phyloP scores from a whole-genome alignment of 2,797 vertebrate genomes.

The Kryptolebias ocellatus region DNA sequence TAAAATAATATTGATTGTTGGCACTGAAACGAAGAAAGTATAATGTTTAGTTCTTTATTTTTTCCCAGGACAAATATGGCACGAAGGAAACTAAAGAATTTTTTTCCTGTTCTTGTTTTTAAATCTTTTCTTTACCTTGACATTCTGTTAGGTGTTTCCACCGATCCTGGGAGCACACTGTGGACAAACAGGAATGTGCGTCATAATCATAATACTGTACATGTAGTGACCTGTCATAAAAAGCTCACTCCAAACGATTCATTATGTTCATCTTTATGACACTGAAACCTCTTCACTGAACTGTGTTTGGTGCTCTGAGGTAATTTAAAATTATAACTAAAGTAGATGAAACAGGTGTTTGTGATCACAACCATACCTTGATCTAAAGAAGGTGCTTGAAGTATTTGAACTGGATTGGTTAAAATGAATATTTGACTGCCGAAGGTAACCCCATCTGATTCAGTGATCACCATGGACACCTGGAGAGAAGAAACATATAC shows the following conservation, averaged over 20 bases:
- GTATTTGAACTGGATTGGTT: accelerated
- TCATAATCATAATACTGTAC: conserved; percentile 9
- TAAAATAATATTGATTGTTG: conserved; percentile 32
- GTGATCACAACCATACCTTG: conserved; percentile 50
- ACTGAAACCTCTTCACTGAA: not conserved
- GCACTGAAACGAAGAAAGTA: conserved; percentile 54
- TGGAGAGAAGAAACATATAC: conserved; percentile 35
- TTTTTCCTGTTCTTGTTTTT: not conserved
- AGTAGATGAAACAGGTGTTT: not conserved
- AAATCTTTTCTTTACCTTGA: conserved; percentile 48
- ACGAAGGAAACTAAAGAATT: not conserved
- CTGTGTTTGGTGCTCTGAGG: not conserved
- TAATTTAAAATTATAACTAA: not conserved
- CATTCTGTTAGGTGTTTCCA: conserved; percentile 51
- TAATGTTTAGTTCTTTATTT: too few species aligned
- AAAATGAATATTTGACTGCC: conserved; percentile 33
- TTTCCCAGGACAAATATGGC: not conserved
- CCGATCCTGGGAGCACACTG: conserved; percentile 62
- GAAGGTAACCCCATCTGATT: conserved; percentile 48
- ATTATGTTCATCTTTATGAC: not conserved
- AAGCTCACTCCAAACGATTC: not conserved
- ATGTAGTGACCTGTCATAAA: not conserved
- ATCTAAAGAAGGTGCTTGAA: conserved; percentile 47
- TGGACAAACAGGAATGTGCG: conserved; percentile 13
- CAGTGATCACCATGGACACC: conserved; percentile 56